Evolutionary conservation across 2,113 vertebrate species (phyloP).

Genomic region (Lophius piscatorius): DNA sequence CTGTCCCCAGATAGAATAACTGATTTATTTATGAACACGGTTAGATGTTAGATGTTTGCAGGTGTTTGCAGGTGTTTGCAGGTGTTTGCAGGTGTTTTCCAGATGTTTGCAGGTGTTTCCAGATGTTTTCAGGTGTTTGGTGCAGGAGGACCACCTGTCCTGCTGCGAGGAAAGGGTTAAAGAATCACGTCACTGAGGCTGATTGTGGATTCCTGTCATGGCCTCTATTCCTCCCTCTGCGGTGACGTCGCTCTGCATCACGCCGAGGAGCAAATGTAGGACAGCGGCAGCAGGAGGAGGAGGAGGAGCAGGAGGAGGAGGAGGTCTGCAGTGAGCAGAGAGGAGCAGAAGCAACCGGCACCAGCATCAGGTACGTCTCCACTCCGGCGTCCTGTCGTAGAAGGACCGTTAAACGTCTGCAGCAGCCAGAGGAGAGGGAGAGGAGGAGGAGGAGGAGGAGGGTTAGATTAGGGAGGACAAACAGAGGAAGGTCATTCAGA

Average conservation of each 20-base stretch:
- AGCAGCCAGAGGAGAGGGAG: too few relatives aligned
- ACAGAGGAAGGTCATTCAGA: slow-evolving; percentile 28
- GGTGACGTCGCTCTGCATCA: slow-evolving; percentile 56
- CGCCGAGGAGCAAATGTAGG: slow-evolving; percentile 57
- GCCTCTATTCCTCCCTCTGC: background rate
- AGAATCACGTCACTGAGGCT: too few relatives aligned
- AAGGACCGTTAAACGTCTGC: background rate
- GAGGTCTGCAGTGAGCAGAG: slow-evolving; percentile 34
- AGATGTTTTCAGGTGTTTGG: too few relatives aligned
- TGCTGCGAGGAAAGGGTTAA: slow-evolving; percentile 31
- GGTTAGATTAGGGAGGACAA: background rate
- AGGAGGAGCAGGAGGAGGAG: slow-evolving; percentile 30
- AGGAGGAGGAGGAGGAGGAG: too few relatives aligned
- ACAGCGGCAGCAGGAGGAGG: slow-evolving; percentile 35
- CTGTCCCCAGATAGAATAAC: too few relatives aligned
- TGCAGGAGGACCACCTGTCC: too few relatives aligned
- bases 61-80: too few relatives aligned
- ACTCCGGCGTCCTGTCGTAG: background rate
- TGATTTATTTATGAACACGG: too few relatives aligned
- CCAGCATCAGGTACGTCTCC: slow-evolving; percentile 15
- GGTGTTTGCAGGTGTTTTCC: too few relatives aligned
- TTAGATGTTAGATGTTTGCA: too few relatives aligned
- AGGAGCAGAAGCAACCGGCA: too few relatives aligned
- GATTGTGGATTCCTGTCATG: slow-evolving; percentile 33
- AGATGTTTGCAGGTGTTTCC: too few relatives aligned